phyloP scores from a whole-genome alignment of 1,140 invertebrate species.

The Eciton burchellii region DNA sequence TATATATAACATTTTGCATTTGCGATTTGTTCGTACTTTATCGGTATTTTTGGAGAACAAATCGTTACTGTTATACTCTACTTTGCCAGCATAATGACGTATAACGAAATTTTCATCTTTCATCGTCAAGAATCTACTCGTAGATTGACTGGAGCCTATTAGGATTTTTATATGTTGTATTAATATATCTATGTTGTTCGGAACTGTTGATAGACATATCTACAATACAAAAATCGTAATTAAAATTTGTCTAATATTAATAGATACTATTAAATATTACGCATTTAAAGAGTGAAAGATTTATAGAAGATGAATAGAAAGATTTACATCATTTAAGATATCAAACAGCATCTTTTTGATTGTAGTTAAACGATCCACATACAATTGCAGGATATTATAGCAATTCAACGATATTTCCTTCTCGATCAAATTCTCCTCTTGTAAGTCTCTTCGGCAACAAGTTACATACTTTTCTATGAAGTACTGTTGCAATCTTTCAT shows the following conservation, averaged over 20 bases:
- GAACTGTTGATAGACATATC: constrained; percentile 41
- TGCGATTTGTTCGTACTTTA: constrained; percentile 63
- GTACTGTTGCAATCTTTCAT: constrained; percentile 89
- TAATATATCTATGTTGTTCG: constrained; percentile 6
- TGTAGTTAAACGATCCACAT: constrained; percentile 87
- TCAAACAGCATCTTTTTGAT: constrained; percentile 81
- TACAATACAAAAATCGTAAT: constrained; percentile 11
- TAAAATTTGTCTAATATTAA: background rate
- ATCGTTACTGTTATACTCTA: constrained; percentile 51
- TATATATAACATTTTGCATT: no score
- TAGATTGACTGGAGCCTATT: background rate
- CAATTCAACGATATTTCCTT: constrained; percentile 41
- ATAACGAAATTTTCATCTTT: constrained; percentile 55
- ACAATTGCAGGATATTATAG: constrained; percentile 72
- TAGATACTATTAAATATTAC: no score
- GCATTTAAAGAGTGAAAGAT: no score
- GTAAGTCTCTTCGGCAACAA: constrained; percentile 87
- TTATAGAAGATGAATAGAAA: background rate
- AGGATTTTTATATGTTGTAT: background rate
- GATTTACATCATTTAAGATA: constrained; percentile 82
- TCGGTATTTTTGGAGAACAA: constrained; percentile 61
- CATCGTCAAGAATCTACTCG: constrained; percentile 14
- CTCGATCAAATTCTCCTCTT: constrained; percentile 86
- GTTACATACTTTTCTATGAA: constrained; percentile 89
- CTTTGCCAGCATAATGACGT: constrained; percentile 50